A percentile compares a stretch with the other conserved stretches of the same genome.
These are phyloP conservation scores for Peribatodes rhomboidaria DNA, from an alignment of 2,888 invertebrate genomes.

Conservation along the genomic window DNA sequence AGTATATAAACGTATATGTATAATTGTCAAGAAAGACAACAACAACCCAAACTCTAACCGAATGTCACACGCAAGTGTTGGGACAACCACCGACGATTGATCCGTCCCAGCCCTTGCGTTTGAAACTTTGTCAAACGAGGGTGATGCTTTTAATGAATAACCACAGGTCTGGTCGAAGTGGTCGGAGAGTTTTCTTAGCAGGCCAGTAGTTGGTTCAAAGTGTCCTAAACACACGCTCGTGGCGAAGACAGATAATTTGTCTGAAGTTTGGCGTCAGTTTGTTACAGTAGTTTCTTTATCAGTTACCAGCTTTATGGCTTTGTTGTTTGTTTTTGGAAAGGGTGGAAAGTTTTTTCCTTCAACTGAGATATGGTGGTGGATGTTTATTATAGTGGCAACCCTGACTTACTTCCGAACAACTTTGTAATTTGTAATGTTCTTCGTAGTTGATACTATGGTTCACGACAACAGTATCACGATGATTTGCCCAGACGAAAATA, in stretches of 20 bases:
- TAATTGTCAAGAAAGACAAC: conserved; percentile 52
- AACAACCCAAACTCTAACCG: conserved; percentile 48
- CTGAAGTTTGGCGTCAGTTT: conserved; percentile 61
- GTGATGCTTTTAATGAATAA: conserved; percentile 51
- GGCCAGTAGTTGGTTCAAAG: conserved; percentile 58
- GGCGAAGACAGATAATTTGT: conserved; percentile 66
- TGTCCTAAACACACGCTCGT: conserved; percentile 71
- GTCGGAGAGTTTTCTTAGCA: conserved; percentile 62
- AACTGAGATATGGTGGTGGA: conserved; percentile 14
- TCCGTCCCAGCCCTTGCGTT: conserved; percentile 34
- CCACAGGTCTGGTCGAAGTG: conserved; percentile 50
- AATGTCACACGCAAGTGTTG: conserved; percentile 62
- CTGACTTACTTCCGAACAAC: conserved; percentile 3
- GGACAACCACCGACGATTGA: conserved; percentile 52
- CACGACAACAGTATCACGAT: not conserved
- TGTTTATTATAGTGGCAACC: conserved; percentile 9
- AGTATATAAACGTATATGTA: conserved; percentile 34
- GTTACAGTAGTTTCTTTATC: conserved; percentile 66
- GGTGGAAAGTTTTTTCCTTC: conserved; percentile 28
- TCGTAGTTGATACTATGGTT: not conserved
- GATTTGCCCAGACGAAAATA: too few species aligned
- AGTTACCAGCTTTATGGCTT: conserved; percentile 53
- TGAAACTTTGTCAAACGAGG: conserved; percentile 28
- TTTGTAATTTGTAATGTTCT: conserved; percentile 2
- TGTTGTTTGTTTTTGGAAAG: conserved; percentile 48